phyloP scores from a whole-genome alignment of 2,113 vertebrate genomes.

The Hyperoodon ampullatus region DNA sequence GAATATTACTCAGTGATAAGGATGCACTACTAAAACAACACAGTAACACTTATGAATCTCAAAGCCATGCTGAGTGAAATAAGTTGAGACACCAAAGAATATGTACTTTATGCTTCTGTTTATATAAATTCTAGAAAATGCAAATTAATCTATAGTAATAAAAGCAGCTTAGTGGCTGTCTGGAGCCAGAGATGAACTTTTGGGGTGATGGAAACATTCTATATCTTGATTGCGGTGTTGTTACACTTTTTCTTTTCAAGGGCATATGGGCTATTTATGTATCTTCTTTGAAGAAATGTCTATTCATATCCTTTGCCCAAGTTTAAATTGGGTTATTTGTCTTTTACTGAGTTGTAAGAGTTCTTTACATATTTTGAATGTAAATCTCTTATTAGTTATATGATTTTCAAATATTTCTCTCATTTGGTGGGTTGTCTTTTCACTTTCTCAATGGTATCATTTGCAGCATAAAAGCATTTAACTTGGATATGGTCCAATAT shows the following conservation, averaged over 20 bases:
- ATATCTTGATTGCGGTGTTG: background rate
- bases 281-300: background rate
- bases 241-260: background rate
- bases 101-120: background rate
- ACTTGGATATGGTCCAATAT: background rate
- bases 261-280: background rate
- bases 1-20: background rate
- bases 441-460: background rate
- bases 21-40: background rate
- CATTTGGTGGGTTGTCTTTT: background rate
- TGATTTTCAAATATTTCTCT: slow-evolving; percentile 6
- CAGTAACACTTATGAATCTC: background rate
- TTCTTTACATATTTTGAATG: background rate
- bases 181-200: background rate
- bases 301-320: background rate
- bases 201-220: background rate
- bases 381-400: background rate
- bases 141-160: background rate
- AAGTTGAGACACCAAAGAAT: background rate
- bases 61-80: background rate
- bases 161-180: background rate
- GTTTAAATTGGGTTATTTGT: background rate
- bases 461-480: background rate
- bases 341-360: background rate
- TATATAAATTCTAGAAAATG: background rate